Percentiles rank a stretch among this genome's conserved stretches.
Evolutionary conservation across 2,888 invertebrate species (phyloP).

Genomic region (Rutpela maculata): DNA sequence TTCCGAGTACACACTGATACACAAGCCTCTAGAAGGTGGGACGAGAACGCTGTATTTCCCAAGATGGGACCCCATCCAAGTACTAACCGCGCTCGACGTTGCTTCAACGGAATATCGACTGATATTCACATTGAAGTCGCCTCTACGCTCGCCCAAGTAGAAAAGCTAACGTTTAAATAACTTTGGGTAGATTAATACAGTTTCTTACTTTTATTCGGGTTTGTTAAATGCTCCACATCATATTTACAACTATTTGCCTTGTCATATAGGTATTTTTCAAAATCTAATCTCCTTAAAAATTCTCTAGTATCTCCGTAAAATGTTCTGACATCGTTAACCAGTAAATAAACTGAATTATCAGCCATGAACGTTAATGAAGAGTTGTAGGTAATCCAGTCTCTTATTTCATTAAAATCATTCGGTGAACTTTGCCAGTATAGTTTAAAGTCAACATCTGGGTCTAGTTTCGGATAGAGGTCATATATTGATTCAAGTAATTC

Average conservation of each 20-base stretch:
- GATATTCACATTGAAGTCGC: too few relatives aligned
- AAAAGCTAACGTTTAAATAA: background rate
- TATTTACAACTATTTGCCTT: slow-evolving; percentile 28
- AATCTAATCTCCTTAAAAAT: slow-evolving; percentile 15
- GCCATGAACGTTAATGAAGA: slow-evolving; percentile 27
- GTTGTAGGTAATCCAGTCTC: slow-evolving; percentile 22
- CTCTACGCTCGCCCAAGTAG: too few relatives aligned
- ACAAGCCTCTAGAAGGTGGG: too few relatives aligned
- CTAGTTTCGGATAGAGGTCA: slow-evolving; percentile 23
- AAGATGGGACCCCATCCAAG: too few relatives aligned
- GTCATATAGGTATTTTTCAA: slow-evolving; percentile 6
- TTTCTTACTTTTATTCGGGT: slow-evolving; percentile 4
- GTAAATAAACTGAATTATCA: slow-evolving; percentile 17
- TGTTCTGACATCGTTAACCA: slow-evolving; percentile 24
- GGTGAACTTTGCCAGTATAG: slow-evolving; percentile 25
- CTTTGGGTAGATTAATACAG: background rate
- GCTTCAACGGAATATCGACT: too few relatives aligned
- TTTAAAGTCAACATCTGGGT: slow-evolving; percentile 20
- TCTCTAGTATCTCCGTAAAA: slow-evolving; percentile 23
- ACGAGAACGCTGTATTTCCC: too few relatives aligned
- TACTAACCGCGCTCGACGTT: too few relatives aligned
- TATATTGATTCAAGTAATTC: slow-evolving; percentile 34
- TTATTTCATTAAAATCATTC: slow-evolving; percentile 5
- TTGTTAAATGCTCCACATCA: slow-evolving; percentile 16
- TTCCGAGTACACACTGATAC: too few relatives aligned